Conservation (phyloP, 2,113 vertebrate species). For the Laterallus jamaicensis region DNA sequence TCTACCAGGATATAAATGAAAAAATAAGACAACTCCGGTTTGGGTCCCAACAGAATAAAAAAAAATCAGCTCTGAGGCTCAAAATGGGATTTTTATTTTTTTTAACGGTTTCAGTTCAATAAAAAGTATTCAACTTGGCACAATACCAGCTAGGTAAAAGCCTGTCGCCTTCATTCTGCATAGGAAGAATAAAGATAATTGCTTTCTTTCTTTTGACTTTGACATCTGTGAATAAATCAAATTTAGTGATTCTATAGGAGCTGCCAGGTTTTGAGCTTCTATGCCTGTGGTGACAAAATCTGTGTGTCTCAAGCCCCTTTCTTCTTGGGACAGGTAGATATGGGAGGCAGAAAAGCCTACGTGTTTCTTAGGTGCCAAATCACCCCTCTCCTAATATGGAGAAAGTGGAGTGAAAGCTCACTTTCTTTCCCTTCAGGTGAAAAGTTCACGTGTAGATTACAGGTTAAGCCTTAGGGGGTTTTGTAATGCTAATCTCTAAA, state of each 20-base stretch:
- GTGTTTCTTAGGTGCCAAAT: not conserved
- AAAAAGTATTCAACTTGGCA: not conserved
- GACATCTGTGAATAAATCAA: not conserved
- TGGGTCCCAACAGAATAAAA: not conserved
- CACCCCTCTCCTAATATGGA: not conserved
- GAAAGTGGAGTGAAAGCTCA: not conserved
- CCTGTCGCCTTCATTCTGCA: not conserved
- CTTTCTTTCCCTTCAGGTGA: not conserved
- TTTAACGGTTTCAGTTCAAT: not conserved
- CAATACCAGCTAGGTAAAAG: not conserved
- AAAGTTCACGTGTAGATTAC: not conserved
- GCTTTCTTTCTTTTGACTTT: not conserved
- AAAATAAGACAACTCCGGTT: not conserved
- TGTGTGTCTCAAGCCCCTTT: rapidly evolving
- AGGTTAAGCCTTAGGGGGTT: not conserved
- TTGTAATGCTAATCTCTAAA: not conserved
- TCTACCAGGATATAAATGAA: not conserved
- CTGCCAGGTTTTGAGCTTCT: not conserved
- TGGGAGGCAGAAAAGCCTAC: not conserved
- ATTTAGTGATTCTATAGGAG: not conserved
- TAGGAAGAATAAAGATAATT: not conserved
- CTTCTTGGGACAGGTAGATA: not conserved
- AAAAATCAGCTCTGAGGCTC: not conserved
- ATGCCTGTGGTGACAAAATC: not conserved
- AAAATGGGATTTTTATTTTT: not conserved